A percentile compares a stretch with the other conserved stretches of the same genome.
These are phyloP conservation scores for Dufourea novaeangliae DNA, from an alignment of 1,140 invertebrate species.

Conservation along the genomic window DNA sequence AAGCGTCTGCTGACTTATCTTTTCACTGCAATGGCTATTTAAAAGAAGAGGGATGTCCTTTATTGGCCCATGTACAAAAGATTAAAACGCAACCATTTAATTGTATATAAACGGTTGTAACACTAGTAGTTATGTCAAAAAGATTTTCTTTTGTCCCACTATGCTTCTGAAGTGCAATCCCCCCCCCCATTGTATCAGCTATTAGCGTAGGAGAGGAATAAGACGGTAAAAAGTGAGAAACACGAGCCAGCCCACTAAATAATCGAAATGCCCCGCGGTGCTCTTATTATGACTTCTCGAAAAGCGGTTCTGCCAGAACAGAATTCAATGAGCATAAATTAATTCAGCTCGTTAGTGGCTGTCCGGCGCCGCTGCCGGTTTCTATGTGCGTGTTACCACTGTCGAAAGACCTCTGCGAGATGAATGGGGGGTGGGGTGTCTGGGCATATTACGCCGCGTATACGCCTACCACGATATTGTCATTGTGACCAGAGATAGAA, in stretches of 20 bases:
- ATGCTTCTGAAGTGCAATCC: no score
- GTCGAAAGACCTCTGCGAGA: slow-evolving; percentile 25
- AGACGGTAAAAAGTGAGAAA: not conserved
- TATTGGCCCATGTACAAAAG: no score
- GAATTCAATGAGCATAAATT: slow-evolving; percentile 73
- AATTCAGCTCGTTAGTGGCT: slow-evolving; percentile 74
- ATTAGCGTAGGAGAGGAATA: not conserved
- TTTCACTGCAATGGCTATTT: no score
- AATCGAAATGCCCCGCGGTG: slow-evolving; percentile 60
- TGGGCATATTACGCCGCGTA: not conserved
- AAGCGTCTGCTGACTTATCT: no score
- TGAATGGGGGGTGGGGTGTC: not conserved
- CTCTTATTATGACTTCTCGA: slow-evolving; percentile 69
- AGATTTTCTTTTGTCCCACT: no score
- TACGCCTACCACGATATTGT: not conserved
- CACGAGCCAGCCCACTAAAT: slow-evolving; percentile 56
- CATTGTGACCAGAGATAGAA: not conserved
- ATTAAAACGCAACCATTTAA: no score
- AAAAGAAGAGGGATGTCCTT: no score
- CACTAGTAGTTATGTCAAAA: no score
- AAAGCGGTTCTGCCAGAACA: slow-evolving; percentile 65
- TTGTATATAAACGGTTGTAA: no score
- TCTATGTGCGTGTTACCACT: slow-evolving; percentile 27
- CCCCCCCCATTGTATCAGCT: not conserved
- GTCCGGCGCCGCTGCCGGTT: slow-evolving; percentile 26